Conservation (phyloP, 1,140 invertebrate species). For the Drosophila kepulauana region DNA sequence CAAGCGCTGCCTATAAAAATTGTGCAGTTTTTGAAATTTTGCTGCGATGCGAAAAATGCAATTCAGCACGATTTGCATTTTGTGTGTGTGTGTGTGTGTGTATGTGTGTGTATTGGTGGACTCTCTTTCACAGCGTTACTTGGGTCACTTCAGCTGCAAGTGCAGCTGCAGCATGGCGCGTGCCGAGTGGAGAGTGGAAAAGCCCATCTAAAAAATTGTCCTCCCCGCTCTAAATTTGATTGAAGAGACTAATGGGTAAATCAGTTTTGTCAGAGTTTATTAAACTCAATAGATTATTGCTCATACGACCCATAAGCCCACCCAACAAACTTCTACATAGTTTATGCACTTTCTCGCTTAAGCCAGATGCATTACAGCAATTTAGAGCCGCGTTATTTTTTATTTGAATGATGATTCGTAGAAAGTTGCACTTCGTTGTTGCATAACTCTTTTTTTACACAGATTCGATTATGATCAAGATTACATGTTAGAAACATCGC, state of each 20-base stretch:
- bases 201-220: constrained; percentile 12
- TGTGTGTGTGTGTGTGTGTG: neutral
- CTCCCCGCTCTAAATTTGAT: constrained; percentile 6
- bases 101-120: too few species aligned
- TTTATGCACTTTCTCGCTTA: too few species aligned
- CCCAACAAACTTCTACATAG: too few species aligned
- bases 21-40: constrained; percentile 50
- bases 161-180: constrained; percentile 14
- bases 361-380: neutral
- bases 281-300: neutral
- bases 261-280: constrained; percentile 4
- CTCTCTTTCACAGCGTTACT: neutral
- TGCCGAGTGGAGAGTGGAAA: constrained; percentile 34
- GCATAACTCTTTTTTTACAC: too few species aligned
- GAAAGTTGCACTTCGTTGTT: too few species aligned
- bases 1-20: constrained; percentile 49
- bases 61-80: constrained; percentile 79
- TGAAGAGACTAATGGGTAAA: constrained; percentile 26
- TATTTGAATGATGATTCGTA: too few species aligned
- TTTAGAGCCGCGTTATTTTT: neutral
- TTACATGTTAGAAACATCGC: too few species aligned
- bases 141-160: constrained; percentile 29
- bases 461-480: too few species aligned
- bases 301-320: neutral
- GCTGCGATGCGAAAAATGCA: constrained; percentile 64